Percentiles rank a stretch among this genome's conserved stretches.
Conservation (phyloP, 1,140 invertebrate genomes). For the Psilanteris sp. region DNA sequence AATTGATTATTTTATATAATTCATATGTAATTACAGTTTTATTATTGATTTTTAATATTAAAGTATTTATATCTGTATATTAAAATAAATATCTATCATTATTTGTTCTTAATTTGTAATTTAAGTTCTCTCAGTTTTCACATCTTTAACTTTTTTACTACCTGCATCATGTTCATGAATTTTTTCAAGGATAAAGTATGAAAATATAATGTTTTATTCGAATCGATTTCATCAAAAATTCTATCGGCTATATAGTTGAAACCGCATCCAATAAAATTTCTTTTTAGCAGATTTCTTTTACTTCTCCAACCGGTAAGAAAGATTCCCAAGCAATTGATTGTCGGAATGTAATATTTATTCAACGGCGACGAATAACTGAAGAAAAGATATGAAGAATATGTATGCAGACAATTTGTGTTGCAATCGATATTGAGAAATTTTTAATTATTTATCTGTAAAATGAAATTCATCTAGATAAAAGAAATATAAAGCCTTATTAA, state of each 20-base stretch:
- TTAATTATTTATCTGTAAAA: too few relatives aligned
- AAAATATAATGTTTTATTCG: slow-evolving; percentile 8
- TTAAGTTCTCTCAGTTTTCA: neutral
- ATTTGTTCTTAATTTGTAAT: slow-evolving; percentile 2
- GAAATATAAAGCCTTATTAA: too few relatives aligned
- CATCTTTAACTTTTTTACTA: neutral
- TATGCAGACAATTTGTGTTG: too few relatives aligned
- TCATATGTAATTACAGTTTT: too few relatives aligned
- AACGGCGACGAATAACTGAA: slow-evolving; percentile 6
- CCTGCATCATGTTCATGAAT: slow-evolving; percentile 16
- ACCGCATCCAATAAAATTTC: neutral
- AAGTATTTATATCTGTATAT: too few relatives aligned
- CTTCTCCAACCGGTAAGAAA: slow-evolving; percentile 49
- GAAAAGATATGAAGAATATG: too few relatives aligned
- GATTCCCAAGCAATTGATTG: slow-evolving; percentile 42
- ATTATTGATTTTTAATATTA: too few relatives aligned
- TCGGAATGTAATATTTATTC: slow-evolving; percentile 48
- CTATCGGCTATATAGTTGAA: neutral
- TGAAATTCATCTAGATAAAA: too few relatives aligned
- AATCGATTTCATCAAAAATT: slow-evolving; percentile 23
- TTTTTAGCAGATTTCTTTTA: slow-evolving; percentile 12
- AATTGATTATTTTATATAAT: too few relatives aligned
- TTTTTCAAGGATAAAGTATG: slow-evolving; percentile 14
- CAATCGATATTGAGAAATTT: too few relatives aligned
- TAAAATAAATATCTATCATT: neutral